Evolutionary conservation across 2,797 vertebrate genomes (phyloP), one percentile per base, ranked within the genome.

Genomic region (Meda fulgida): DNA sequence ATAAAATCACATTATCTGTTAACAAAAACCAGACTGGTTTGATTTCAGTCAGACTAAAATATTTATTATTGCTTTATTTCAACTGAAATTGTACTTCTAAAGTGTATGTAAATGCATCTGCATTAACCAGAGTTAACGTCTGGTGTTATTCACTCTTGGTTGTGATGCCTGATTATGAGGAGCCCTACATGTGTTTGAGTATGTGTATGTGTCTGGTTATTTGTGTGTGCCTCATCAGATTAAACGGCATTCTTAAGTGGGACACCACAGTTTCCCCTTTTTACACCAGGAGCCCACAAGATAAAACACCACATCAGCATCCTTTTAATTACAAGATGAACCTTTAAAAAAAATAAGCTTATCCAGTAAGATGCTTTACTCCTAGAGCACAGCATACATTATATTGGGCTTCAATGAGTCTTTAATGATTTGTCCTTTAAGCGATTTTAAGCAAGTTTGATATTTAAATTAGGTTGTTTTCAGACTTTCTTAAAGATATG

Each of bases 241-340:
- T 84, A 95, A 94, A 94, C 90, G 79, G 92, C 92, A 92, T 95
- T 91, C 91, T 91, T 90, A 91, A 94, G 90, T 89, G 58, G 84
- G 84, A 86, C 13, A 26, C 70, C 73, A 88, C 86, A 75, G 86
- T 90, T 93, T 90, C 80, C 81, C 69, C 82, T 67, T 88, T 92
- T 93, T 91, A 91, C 81, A 91, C 91, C 89, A 93, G 88, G 91
- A 91, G 89, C 89, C 80, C 92, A 86, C 87, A 90, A 87, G 89
- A 91, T 66, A 87, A 89, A 91, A 82, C 83, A 89, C 55, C 14
- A 43, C 76, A 90, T 92, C 89, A 91, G 88, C 89, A 86, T 84
- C 81, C 72, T 89, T 63, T 76, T 92, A 89, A 88, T 90, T 85
- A 85, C 78, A 75, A 86, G 55, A 43, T 3, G 34, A 58, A 78